Conservation (phyloP, 2,888 invertebrate genomes). For the Oscheius sp. region DNA sequence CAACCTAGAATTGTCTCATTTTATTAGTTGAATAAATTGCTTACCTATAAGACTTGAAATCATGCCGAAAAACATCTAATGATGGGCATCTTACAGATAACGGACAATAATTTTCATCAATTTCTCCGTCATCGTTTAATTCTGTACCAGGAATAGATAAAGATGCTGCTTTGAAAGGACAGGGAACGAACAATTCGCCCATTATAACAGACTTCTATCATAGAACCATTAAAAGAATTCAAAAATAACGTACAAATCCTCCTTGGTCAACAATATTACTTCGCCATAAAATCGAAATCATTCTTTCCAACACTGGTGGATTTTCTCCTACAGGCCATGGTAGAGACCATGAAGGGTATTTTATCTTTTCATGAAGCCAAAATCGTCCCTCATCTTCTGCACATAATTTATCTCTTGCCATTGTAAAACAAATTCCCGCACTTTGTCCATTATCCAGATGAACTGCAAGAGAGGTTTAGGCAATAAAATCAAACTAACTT, state of each 20-base stretch:
- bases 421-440: conserved; percentile 37
- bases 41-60: conserved; percentile 17
- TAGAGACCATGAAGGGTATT: conserved; percentile 43
- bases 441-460: conserved; percentile 40
- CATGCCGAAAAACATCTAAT: conserved; percentile 12
- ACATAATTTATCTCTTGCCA: conserved; percentile 1
- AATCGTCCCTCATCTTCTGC: neutral
- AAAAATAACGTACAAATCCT: conserved; percentile 48
- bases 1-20: conserved; percentile 29
- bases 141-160: neutral
- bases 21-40: neutral
- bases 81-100: conserved; percentile 13
- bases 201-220: conserved; percentile 10
- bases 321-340: conserved; percentile 37
- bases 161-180: conserved; percentile 15
- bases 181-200: conserved; percentile 34
- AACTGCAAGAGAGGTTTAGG: conserved; percentile 18
- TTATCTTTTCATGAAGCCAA: conserved; percentile 24
- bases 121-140: neutral
- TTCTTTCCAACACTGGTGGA: conserved; percentile 17
- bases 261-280: conserved; percentile 60
- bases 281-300: conserved; percentile 63
- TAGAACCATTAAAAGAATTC: too few species aligned
- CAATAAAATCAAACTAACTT: neutral
- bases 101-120: neutral